Base-by-base conservation (phyloP, 1,140 invertebrate species). In the Lepeophtheirus salmonis region DNA sequence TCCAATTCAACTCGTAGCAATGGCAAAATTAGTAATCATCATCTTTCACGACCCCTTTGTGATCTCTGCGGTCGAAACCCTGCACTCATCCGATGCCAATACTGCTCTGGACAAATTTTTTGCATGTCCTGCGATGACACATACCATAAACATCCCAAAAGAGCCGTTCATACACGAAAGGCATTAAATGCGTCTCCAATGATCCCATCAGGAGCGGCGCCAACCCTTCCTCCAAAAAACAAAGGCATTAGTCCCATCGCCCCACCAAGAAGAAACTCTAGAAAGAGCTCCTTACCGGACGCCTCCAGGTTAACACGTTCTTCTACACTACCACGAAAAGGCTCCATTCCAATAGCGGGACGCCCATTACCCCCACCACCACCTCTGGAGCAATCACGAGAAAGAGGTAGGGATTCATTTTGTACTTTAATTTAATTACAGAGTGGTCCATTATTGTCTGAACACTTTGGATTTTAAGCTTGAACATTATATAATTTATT, bases 121-220 rank as follows among this genome's bases (percentile, higher is more conserved):
- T 91, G 86, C 67, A 76, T 79, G 60, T 83, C 83, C 3, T 92
- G 89, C 69, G 88, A 92, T 70, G 86, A 90, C 66, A 89, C 90
- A 82, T 91, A 89, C 69, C 88, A 92, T 69, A 77, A 87, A 64
- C 89, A 92, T 71, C 88, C 89, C 0, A 90, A 90, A 66, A 73
- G 88, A 64, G 80, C 82, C 64, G 72, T 75, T 50, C 89, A 92
- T 68, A 71, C 80, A 21, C 73, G 89, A 68, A 81, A 79, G 74
- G 85, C 80, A 72, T 58, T 67, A 63, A 68, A 72, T 21, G 66
- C 65, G 64, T 68, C 49, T 64, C 50, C 30, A 41, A n/a, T n/a
- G n/a, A n/a, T 50, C 56, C 24, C 70, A 24, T 17, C 71, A 41
- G 76, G 76, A n/a, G n/a, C n/a, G 12, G 76, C 80, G 50, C 86